Base-by-base conservation (phyloP, 2,888 invertebrate species). In the Leptinotarsa juncta region DNA sequence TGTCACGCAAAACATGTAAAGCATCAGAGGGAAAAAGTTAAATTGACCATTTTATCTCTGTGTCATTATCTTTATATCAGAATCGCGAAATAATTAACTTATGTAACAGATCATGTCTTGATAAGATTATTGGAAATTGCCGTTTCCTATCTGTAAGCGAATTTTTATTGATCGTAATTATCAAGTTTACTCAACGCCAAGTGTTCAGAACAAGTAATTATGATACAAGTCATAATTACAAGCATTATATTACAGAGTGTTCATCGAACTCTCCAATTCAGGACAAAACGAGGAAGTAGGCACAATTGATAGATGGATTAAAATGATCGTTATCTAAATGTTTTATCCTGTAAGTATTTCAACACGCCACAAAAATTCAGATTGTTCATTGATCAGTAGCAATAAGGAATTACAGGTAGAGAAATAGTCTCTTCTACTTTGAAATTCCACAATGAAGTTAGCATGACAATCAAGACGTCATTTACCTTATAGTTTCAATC, bases 1-100 rank as follows among this genome's bases (percentile, higher is more conserved):
- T 55, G 69, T 68, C 71, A 73, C 73, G 73, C 76, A 50, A 70
- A 76, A 71, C 76, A 69, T 76, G 76, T 76, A 73, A 71, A 65
- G 51, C 73, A 70, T 49, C 72, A 18, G 53, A 53, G 53, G 48
- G 69, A 71, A 76, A 71, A 73, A 73, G 73, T 76, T 73, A 76
- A 76, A 76, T 65, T 71, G n/a, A 65, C 50, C 55, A 62, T 62
- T 71, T 66, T 65, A 71, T 66, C 69, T 69, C 60, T 48, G 65
- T 68, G 60, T 68, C 65, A 72, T 72, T 72, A 72, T 72, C 72
- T 72, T n/a, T 20, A 67, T 68, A 72, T 62, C 62, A 42, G 68
- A 49, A 67, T 72, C 53, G 62, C 68, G 53, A 62, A 72, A 62
- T 72, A 68, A 68, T 72, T 72, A 72, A 65, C 20, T 72, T 72